Evolutionary conservation across 2,888 invertebrate species (phyloP), one percentile per base, ranked within the genome.

Genomic region (Drosophila mettleri): DNA sequence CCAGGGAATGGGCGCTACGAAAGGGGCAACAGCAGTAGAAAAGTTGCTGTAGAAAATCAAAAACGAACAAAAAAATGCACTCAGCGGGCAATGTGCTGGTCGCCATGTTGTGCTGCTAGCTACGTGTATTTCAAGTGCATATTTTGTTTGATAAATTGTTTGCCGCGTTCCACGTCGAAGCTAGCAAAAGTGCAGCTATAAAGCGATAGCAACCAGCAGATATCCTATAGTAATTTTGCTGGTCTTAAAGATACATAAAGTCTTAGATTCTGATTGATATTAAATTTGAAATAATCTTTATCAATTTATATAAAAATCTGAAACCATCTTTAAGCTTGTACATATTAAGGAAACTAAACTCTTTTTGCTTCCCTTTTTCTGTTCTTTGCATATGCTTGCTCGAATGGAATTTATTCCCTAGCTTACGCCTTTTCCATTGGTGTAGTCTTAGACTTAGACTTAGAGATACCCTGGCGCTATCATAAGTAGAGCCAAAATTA

Each of bases 101-200:
- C 36, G 52, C 55, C 43, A 69, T 74, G 72, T 72, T 72, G 63
- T 72, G 48, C 51, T 65, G 43, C 36, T 53, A 63, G 69, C 68
- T 83, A 79, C 80, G 72, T 81, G 70, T 83, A 80, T 83, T 86
- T 84, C 80, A 86, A 84, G 84, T 84, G 83, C 84, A 84, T 84
- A 84, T 84, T 86, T 84, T 79, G 80, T 80, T 81, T 84, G 84
- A 84, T 84, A 84, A 84, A 84, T 84, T 84, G 84, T 85, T 82
- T 84, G 78, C 74, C 85, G 75, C 78, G 69, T 63, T 36, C 59
- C 61, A 64, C 69, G 78, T 71, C 70, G 82, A 81, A 79, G 73
- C 81, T 72, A 33, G 54, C 24, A 69, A 72, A 64, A 64, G 64
- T 18, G 14, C n/a, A 16, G 22, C 16, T 14, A 14, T 1, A 8